These are phyloP conservation scores for Amia ocellicauda DNA, from an alignment of 2,113 vertebrate species.

Conservation along the genomic window DNA sequence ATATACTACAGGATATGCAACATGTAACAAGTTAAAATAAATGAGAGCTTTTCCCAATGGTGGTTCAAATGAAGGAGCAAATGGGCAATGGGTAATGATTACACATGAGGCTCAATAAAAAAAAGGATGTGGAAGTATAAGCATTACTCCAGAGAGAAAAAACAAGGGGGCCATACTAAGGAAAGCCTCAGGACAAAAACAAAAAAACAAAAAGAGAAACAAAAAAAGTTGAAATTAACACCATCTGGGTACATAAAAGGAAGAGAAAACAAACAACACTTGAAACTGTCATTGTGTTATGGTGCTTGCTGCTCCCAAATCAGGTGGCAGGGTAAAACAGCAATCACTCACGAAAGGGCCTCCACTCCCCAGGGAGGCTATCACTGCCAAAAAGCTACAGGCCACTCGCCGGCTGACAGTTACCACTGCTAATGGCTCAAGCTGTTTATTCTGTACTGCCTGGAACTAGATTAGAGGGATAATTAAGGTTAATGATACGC, in stretches of 20 bases:
- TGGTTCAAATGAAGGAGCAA: no score
- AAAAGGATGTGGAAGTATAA: no score
- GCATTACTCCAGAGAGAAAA: slow-evolving; percentile 21
- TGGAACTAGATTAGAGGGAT: slow-evolving; percentile 78
- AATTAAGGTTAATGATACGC: slow-evolving; percentile 81
- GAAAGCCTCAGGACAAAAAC: slow-evolving; percentile 53
- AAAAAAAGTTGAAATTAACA: slow-evolving; percentile 60
- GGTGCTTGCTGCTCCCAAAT: slow-evolving; percentile 12
- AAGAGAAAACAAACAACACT: slow-evolving; percentile 56
- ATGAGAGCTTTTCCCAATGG: no score
- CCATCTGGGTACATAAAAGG: slow-evolving; percentile 69
- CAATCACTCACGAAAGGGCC: slow-evolving; percentile 24
- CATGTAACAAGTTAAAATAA: no score
- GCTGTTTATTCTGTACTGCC: slow-evolving; percentile 74
- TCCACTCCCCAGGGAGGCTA: slow-evolving; percentile 52
- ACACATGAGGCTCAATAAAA: no score
- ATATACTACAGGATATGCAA: no score
- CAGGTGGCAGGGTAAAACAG: slow-evolving; percentile 16
- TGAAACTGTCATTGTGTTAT: slow-evolving; percentile 56
- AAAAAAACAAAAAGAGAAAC: slow-evolving; percentile 38
- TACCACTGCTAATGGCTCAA: slow-evolving; percentile 72
- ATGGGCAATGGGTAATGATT: no score
- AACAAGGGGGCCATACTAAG: not conserved
- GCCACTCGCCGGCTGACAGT: slow-evolving; percentile 75
- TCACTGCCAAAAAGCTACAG: slow-evolving; percentile 69